These are phyloP conservation scores for Myotis davidii DNA, from an alignment of 2,113 vertebrate species.

Conservation along the genomic window DNA sequence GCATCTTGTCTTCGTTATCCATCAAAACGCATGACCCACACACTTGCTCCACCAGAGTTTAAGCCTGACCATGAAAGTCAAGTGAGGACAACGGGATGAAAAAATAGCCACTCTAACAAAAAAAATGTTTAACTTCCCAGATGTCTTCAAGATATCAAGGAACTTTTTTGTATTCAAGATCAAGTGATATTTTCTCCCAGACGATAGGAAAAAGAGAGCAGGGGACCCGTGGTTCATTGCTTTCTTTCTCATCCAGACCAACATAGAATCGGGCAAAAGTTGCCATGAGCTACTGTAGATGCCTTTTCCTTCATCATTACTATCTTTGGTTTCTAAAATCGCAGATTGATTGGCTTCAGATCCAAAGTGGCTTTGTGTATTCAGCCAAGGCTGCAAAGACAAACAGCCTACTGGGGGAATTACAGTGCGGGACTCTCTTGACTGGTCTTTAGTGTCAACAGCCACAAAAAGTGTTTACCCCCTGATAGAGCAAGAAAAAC, in stretches of 20 bases:
- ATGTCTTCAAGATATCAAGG: slow-evolving; percentile 13
- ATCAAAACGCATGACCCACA: slow-evolving; percentile 31
- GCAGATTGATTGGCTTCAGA: slow-evolving; percentile 39
- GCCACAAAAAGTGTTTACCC: slow-evolving; percentile 1
- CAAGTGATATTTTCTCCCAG: slow-evolving; percentile 25
- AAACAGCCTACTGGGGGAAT: slow-evolving; percentile 62
- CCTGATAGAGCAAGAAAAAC: slow-evolving; percentile 37
- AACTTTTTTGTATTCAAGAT: background rate
- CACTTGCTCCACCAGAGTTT: slow-evolving; percentile 24
- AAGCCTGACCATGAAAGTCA: slow-evolving; percentile 41
- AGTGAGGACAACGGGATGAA: slow-evolving; percentile 8
- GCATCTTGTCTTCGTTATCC: background rate
- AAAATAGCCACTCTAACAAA: slow-evolving; percentile 48
- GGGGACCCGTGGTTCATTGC: background rate
- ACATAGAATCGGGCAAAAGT: background rate
- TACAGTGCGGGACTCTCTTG: slow-evolving; percentile 19
- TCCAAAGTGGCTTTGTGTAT: slow-evolving; percentile 50
- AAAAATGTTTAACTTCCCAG: slow-evolving; percentile 13
- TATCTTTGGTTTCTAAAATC: slow-evolving; percentile 38
- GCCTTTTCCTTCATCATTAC: slow-evolving; percentile 26
- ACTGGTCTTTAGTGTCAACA: slow-evolving; percentile 42
- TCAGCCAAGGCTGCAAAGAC: slow-evolving; percentile 49
- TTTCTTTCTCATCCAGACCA: slow-evolving; percentile 56
- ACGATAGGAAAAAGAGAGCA: slow-evolving; percentile 1
- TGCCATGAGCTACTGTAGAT: background rate